These are phyloP conservation scores for Eueides isabella DNA, from an alignment of 1,140 invertebrate genomes.

Conservation along the genomic window DNA sequence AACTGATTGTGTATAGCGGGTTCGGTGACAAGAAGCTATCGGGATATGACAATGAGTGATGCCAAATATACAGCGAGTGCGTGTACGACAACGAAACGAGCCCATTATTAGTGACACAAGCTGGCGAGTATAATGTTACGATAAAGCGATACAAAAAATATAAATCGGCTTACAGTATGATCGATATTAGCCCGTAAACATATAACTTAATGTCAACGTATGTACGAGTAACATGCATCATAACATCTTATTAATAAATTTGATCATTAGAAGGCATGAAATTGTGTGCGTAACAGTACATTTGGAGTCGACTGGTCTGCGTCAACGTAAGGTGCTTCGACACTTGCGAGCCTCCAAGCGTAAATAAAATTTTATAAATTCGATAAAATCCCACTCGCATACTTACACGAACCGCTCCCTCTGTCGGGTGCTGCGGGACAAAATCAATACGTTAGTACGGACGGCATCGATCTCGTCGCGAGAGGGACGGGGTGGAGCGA, in stretches of 20 bases:
- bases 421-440: constrained; percentile 89
- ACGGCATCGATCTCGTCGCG: background rate
- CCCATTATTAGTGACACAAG: constrained; percentile 25
- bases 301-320: background rate
- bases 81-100: constrained; percentile 13
- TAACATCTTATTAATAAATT: background rate
- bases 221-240: background rate
- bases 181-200: background rate
- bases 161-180: background rate
- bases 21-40: constrained; percentile 11
- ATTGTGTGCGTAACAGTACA: constrained; percentile 5
- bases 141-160: constrained; percentile 4
- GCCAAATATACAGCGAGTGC: constrained; percentile 32
- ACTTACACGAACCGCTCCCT: constrained; percentile 94
- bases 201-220: background rate
- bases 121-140: constrained; percentile 17
- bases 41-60: constrained; percentile 1
- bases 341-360: background rate
- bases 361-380: background rate
- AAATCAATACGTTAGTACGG: constrained; percentile 65
- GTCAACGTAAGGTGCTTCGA: background rate
- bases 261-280: constrained; percentile 9
- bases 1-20: background rate
- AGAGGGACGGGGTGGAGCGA: background rate
- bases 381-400: constrained; percentile 52